A percentile compares a stretch with the other conserved stretches of the same genome.
phyloP scores from a whole-genome alignment of 35 echinoderm and acorn worm species.

The Strongylocentrotus purpuratus region DNA sequence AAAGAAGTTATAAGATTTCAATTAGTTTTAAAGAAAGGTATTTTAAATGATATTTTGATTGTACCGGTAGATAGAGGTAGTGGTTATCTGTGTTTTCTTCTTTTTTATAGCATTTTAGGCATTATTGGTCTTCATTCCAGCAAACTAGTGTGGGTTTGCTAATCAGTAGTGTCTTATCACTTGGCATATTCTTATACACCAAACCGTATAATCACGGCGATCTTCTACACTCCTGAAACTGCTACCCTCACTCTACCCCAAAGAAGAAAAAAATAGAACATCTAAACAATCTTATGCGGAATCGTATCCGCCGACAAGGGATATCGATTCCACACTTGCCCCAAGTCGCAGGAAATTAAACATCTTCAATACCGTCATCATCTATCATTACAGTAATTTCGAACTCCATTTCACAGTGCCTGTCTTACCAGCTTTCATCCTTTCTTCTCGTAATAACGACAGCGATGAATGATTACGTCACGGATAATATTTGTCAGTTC shows the following conservation, averaged over 20 bases:
- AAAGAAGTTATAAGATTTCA: too few relatives aligned
- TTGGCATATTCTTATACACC: too few relatives aligned
- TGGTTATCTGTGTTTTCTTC: too few relatives aligned
- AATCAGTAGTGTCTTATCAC: too few relatives aligned
- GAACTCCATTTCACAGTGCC: not conserved
- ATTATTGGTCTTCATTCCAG: too few relatives aligned
- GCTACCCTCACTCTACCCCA: not conserved
- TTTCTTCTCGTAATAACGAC: not conserved
- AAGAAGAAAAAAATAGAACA: not conserved
- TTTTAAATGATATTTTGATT: too few relatives aligned
- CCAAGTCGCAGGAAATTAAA: not conserved
- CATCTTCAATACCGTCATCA: not conserved
- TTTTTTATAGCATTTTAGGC: too few relatives aligned
- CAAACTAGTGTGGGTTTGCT: too few relatives aligned
- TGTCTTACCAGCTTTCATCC: not conserved
- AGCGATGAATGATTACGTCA: not conserved
- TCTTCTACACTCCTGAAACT: too few relatives aligned
- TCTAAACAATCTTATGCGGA: not conserved
- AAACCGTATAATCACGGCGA: too few relatives aligned
- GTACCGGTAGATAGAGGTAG: too few relatives aligned
- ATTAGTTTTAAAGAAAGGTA: too few relatives aligned
- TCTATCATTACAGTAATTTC: not conserved
- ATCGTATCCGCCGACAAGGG: not conserved
- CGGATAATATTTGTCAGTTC: not conserved
- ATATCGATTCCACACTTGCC: not conserved